phyloP scores from a whole-genome alignment of 2,113 vertebrate species.

The Budorcas taxicolor region DNA sequence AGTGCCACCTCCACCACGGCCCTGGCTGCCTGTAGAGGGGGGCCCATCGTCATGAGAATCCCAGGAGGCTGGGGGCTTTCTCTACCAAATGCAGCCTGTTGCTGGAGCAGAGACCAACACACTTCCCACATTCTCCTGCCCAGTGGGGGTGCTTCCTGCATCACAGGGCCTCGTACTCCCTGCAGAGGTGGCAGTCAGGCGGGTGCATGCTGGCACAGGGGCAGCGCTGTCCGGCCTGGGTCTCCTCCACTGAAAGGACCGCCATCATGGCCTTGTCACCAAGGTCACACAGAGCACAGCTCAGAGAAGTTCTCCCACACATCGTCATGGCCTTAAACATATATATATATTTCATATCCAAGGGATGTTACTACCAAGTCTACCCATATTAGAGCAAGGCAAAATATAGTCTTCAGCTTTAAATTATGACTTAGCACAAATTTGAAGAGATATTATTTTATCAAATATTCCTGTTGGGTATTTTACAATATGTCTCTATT shows the following conservation, averaged over 20 bases:
- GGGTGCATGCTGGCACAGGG: accelerated
- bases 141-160: not conserved
- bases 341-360: not conserved
- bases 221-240: accelerated
- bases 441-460: not conserved
- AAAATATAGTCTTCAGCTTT: not conserved
- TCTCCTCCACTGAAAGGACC: not conserved
- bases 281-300: not conserved
- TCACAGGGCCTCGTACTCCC: not conserved
- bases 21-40: not conserved
- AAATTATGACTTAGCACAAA: not conserved
- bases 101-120: not conserved
- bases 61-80: not conserved
- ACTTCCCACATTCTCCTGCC: not conserved
- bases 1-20: not conserved
- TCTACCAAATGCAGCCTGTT: accelerated
- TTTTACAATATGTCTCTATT: not conserved
- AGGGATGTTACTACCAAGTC: not conserved
- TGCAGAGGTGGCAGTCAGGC: not conserved
- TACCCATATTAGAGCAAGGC: not conserved
- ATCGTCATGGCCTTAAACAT: not conserved
- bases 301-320: not conserved
- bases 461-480: not conserved
- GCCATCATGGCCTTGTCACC: accelerated
- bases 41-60: not conserved